Evolutionary conservation across 2,888 invertebrate species (phyloP), one percentile per base, ranked within the genome.

Genomic region (Syrista parreyssii): DNA sequence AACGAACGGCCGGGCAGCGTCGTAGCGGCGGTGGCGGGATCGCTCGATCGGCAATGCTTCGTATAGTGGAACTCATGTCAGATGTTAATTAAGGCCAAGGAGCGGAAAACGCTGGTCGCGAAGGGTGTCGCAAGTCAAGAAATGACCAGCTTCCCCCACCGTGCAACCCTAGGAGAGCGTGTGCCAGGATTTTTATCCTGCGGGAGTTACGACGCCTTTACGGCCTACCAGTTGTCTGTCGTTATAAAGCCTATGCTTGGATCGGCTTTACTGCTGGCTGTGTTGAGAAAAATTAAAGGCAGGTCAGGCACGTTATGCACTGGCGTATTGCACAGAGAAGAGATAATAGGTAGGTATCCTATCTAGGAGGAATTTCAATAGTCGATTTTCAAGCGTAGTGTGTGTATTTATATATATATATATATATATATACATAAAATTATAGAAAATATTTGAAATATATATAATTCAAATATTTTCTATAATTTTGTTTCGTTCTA

Each of bases 11-110:
- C 23, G 55, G 55, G 9, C 55, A 23, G 9, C 55, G 55, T 40
- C 23, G 9, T 9, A 2, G 55, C 9, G 23, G 23, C 23, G 23
- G 55, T 9, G 55, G 40, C 40, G 15, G 55, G 55, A 84, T 80
- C 80, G 80, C 77, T 80, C 79, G 83, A 86, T 84, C 83, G 84
- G 82, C 84, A 82, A 31, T 32, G 79, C 55, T 55, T 82, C 83
- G 81, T 81, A 79, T 79, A 77, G 82, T 82, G 85, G 86, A 55
- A 87, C 88, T 86, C 85, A 86, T 89, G 89, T 89, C 87, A 89
- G 89, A 89, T 87, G 89, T 88, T 89, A 90, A 90, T 90, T 90
- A 90, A 90, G 89, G 89, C 89, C 89, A 90, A 90, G 89, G 89
- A 88, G 84, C 85, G 86, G 87, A 87, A 89, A 89, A 88, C 85